Percentiles rank a stretch among this genome's conserved stretches.
Evolutionary conservation across 2,888 invertebrate species (phyloP).

Genomic region (Tiliacea aurago): DNA sequence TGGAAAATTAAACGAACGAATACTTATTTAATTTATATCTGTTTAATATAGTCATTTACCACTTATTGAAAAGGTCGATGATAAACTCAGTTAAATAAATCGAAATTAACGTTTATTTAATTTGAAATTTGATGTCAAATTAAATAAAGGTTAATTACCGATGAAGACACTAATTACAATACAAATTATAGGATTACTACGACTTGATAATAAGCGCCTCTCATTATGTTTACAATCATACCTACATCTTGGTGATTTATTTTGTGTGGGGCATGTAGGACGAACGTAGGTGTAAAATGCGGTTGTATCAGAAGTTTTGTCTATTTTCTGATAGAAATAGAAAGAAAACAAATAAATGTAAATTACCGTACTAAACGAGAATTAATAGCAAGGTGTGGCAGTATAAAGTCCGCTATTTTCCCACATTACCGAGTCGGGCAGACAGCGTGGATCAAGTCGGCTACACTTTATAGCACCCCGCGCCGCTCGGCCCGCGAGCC

Average conservation of each 20-base stretch:
- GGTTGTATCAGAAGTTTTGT: not conserved
- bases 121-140: not conserved
- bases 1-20: not conserved
- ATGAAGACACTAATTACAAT: constrained; percentile 11
- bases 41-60: not conserved
- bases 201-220: constrained; percentile 6
- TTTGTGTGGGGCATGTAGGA: not conserved
- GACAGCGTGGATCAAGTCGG: constrained; percentile 58
- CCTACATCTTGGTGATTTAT: not conserved
- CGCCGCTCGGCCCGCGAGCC: constrained; percentile 5
- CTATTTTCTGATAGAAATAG: not conserved
- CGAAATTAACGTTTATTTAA: not conserved
- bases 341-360: constrained; percentile 3
- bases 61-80: constrained; percentile 7
- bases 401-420: constrained; percentile 27
- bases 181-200: constrained; percentile 7
- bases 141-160: constrained; percentile 19
- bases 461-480: constrained; percentile 40
- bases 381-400: not conserved
- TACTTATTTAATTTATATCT: not conserved
- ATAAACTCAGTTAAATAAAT: constrained; percentile 6
- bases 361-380: not conserved
- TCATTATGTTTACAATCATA: constrained; percentile 1
- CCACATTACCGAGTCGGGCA: constrained; percentile 50
- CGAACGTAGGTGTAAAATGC: too few species aligned